phyloP scores from a whole-genome alignment of 2,113 vertebrate species.

The Dolichallabes microphthalmus region DNA sequence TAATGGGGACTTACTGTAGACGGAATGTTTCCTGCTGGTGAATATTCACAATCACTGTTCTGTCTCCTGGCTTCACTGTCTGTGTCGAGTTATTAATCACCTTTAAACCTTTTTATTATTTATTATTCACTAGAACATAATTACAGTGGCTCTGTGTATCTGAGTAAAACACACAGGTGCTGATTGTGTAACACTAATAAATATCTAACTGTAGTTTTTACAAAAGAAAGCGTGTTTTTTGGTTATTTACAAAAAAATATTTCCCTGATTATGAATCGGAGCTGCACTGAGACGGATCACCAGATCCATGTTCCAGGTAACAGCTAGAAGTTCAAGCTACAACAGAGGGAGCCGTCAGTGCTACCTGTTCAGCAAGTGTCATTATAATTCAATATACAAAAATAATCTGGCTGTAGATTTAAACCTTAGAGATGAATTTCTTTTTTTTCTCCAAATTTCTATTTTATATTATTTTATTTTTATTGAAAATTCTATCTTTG shows the following conservation, averaged over 20 bases:
- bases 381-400: neutral
- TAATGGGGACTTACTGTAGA: neutral
- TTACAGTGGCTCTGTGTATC: neutral
- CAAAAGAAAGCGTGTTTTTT: neutral
- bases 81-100: neutral
- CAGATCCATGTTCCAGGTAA: neutral
- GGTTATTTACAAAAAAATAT: too few relatives aligned
- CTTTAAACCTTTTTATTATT: neutral
- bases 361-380: too few relatives aligned
- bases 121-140: neutral
- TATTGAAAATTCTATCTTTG: too few relatives aligned
- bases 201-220: neutral
- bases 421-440: neutral
- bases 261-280: neutral
- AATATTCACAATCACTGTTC: constrained; percentile 2
- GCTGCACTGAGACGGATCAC: too few relatives aligned
- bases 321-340: neutral
- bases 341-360: neutral
- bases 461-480: too few relatives aligned
- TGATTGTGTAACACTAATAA: neutral
- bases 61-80: neutral
- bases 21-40: constrained; percentile 12
- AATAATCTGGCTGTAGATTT: neutral
- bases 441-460: too few relatives aligned
- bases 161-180: neutral